Conservation (phyloP, 2,888 invertebrate genomes). For the Silvanus unidentatus region DNA sequence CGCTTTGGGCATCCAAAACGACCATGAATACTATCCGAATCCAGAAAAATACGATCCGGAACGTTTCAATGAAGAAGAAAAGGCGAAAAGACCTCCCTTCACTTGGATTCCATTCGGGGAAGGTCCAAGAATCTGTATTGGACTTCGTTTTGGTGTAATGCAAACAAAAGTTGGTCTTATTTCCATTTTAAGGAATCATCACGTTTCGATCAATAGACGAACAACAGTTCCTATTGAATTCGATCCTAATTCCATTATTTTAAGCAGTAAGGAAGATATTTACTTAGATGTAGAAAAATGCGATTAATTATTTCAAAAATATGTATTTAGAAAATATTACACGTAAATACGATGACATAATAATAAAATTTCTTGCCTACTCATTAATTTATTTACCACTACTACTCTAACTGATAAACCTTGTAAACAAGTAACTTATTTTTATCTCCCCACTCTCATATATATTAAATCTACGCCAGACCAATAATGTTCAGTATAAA, state of each 20-base stretch:
- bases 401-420: no score
- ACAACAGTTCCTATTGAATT: conserved; percentile 17
- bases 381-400: no score
- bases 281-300: conserved; percentile 1
- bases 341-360: no score
- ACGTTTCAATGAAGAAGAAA: conserved; percentile 25
- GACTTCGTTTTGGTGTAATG: conserved; percentile 23
- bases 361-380: no score
- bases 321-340: not conserved
- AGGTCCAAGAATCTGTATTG: conserved; percentile 41
- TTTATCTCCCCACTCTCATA: no score
- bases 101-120: conserved; percentile 39
- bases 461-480: no score
- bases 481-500: no score
- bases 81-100: conserved; percentile 17
- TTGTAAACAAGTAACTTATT: no score
- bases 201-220: conserved; percentile 16
- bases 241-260: conserved; percentile 12
- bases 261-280: conserved; percentile 15
- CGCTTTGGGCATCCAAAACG: conserved; percentile 22
- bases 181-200: conserved; percentile 15
- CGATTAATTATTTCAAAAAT: conserved; percentile 1
- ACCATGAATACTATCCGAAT: conserved; percentile 30
- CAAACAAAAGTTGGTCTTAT: conserved; percentile 15
- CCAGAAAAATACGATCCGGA: conserved; percentile 30